Evolutionary conservation across 2,113 vertebrate genomes (phyloP).

Genomic region (Rhinolophus sinicus): DNA sequence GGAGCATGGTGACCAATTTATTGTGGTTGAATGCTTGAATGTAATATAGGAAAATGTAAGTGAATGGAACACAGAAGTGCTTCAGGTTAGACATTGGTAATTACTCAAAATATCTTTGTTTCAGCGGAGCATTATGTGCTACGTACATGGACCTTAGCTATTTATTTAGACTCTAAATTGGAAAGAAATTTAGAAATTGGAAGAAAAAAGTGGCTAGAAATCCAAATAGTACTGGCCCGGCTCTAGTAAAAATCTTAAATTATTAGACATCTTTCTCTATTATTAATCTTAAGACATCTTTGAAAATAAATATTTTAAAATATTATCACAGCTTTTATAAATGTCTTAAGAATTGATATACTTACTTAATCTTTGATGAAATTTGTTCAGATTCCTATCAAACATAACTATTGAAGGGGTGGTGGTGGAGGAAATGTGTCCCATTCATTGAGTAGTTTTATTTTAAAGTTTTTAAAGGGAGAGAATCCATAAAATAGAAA

Average conservation of each 20-base stretch:
- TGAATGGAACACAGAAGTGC: not conserved
- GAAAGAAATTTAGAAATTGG: not conserved
- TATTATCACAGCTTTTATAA: not conserved
- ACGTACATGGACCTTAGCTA: not conserved
- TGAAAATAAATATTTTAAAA: slow-evolving; percentile 5
- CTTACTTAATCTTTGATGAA: not conserved
- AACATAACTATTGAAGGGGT: not conserved
- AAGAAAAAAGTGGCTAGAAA: not conserved
- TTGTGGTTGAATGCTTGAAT: not conserved
- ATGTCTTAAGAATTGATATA: not conserved
- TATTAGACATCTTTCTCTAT: not conserved
- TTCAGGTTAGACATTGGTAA: not conserved
- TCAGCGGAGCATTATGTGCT: not conserved
- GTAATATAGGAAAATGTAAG: not conserved
- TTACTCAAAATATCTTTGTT: slow-evolving; percentile 5
- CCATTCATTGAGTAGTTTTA: not conserved
- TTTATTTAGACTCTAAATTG: not conserved
- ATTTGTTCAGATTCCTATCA: slow-evolving; percentile 15
- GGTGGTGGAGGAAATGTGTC: not conserved
- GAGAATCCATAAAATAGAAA: not conserved
- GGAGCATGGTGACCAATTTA: not conserved
- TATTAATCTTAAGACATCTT: not conserved
- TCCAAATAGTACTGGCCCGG: not conserved
- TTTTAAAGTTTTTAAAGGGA: not conserved
- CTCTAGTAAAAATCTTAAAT: not conserved